Evolutionary conservation across 2,113 vertebrate species (phyloP), one percentile per base, ranked within the genome.

Genomic region (Charadrius vociferus): DNA sequence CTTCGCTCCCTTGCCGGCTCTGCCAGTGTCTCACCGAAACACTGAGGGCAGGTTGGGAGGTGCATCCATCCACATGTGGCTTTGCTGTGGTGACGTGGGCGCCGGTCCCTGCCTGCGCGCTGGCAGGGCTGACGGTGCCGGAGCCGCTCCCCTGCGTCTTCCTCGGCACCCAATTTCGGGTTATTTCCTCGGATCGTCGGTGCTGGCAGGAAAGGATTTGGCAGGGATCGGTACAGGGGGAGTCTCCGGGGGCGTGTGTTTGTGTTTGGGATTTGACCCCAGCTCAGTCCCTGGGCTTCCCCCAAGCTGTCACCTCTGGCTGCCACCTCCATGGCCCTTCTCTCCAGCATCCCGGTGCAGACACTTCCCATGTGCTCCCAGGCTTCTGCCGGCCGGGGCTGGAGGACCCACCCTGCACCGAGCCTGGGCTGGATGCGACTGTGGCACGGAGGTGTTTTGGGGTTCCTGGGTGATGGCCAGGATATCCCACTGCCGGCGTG

Each of bases 151-250:
- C 55, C 59, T 0, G 1, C 1, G 4, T 3, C 37, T 39, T 24
- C 63, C 65, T 39, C 6, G 1, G 3, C 43, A 11, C 30, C 0
- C 0, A 13, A 5, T 45, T 72, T 5, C 0, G 16, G 14, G 52
- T 7, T 1, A 27, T 79, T 52, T 37, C 55, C 74, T 50, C 29
- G 0, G 0, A 1, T 24, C 0, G 0, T 5, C 53, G 4, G 53
- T 6, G 37, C 36, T 5, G 24, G 13, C 1, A 18, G 37, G 41
- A 73, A 34, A 80, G 21, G 58, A 36, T 58, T 23, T 58, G 2
- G 5, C 1, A 65, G 10, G 70, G 22, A 14, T 18, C 0, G 0
- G 45, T 2, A 7, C 24, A 13, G 50, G 18, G 1, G 2, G 62
- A n/a, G 18, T 34, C 7, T 24, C 62, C 0, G 3, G 78, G 19